Evolutionary conservation across 2,888 invertebrate genomes (phyloP), one percentile per base, ranked within the genome.

Genomic region (Philaethria dido): DNA sequence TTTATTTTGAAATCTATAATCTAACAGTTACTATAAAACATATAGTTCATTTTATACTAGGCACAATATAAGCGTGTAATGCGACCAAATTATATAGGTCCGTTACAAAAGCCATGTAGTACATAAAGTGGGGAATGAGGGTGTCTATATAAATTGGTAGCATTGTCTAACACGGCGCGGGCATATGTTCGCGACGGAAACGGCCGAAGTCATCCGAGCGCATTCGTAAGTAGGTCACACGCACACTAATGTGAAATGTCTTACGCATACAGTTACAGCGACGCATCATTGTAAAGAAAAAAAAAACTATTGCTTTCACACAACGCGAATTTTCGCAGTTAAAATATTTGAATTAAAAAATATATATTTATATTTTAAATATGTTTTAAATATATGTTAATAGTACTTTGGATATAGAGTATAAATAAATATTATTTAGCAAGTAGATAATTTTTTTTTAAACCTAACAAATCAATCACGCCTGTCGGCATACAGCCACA

Each of bases 151-250:
- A 81, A 69, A 75, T 69, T 88, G 85, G 89, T 61, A 72, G 74
- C 8, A 66, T 50, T 59, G 45, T 68, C 78, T 81, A 82, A 82
- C 84, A 89, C 88, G 88, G 88, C 87, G 77, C 67, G 52, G 80
- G 81, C 88, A 88, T 86, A 84, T 87, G 88, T 85, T 85, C 79
- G 81, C 79, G 83, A 78, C 92, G 90, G 85, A 85, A 82, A 83
- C 73, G 62, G 48, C 85, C 92, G 92, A 92, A 78, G 83, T 65
- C 72, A 50, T 70, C 87, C 91, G 91, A 92, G 76, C 84, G 74
- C 77, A 83, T 76, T 89, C 90, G 89, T 87, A 93, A 90, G 84
- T 93, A 80, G 93, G 93, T 93, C 93, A 93, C 86, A 89, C 86
- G 76, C 88, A 87, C 87, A 89, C 89, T 81, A 68, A 70, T 69